Evolutionary conservation across 2,888 invertebrate species (phyloP), one percentile per base, ranked within the genome.

Genomic region (Heliconius ismenius): DNA sequence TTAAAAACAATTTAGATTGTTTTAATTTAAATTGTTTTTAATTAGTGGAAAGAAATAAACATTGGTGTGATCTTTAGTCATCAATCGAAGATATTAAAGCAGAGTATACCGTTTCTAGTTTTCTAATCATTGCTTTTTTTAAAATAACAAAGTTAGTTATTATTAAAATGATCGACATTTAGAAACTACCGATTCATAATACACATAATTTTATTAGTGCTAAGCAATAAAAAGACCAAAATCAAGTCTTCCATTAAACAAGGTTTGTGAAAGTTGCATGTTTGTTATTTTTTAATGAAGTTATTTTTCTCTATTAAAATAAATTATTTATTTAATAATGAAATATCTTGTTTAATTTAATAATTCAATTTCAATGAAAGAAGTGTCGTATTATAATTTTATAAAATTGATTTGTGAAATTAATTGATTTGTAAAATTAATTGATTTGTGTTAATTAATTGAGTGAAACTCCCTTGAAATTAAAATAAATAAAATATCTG

Each of bases 231-330:
- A 28, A 49, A 62, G 78, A 79, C 79, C 78, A 79, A 80, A 74
- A 74, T 54, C 49, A 58, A 58, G 81, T 81, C 81, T 81, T 81
- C 81, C 81, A 81, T 65, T 79, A 76, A 58, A 70, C 21, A 70
- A 70, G 13, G 54, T 70, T 21, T 32, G 54, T n/a, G 32, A 70
- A 49, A 24, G 4, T 49, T 18, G 49, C 24, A 26, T n/a, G 58
- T 43, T 68, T 49, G 49, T 28, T 69, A 13, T 9, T 68, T 68
- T 54, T 69, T 28, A 54, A 54, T 28, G 3, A 28, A 54, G 26
- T 43, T 43, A 18, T 49, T 68, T 26, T 32, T 54, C 13, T 21
- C 18, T 4, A 0, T 54, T 11, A 6, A 15, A 67, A 67, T 67
- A 67, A 67, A 67, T 15, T 24, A 39, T 65, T 65, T 65, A 63